Evolutionary conservation across 2,113 vertebrate species (phyloP).

Genomic region (Gallinago jamesoni): DNA sequence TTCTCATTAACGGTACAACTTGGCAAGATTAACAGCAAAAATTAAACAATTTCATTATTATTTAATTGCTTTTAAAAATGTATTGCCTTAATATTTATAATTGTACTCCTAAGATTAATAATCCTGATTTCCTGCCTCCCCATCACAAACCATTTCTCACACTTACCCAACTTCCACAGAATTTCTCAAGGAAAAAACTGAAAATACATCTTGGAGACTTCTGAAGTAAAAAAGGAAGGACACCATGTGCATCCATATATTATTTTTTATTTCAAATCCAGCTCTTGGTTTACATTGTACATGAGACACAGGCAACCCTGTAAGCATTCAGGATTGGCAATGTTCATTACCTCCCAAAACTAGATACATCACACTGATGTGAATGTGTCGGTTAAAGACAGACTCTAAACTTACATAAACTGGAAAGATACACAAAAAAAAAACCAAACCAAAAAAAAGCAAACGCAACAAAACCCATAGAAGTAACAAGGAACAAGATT

Average conservation of each 20-base stretch:
- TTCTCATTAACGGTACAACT: neutral
- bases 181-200: neutral
- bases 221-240: conserved; percentile 32
- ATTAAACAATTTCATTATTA: neutral
- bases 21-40: conserved; percentile 44
- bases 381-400: neutral
- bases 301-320: neutral
- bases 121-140: neutral
- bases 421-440: neutral
- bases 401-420: neutral
- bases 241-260: neutral
- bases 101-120: neutral
- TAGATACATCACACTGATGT: neutral
- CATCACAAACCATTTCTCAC: neutral
- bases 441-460: neutral
- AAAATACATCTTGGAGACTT: neutral
- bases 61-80: conserved; percentile 19
- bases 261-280: conserved; percentile 66
- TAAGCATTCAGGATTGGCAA: neutral
- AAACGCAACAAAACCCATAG: neutral
- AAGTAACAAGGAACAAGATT: neutral
- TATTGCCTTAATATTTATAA: conserved; percentile 33
- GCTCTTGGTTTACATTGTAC: neutral
- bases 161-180: neutral
- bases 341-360: neutral